A percentile compares a stretch with the other conserved stretches of the same genome.
phyloP scores from a whole-genome alignment of 2,113 vertebrate genomes.

The Microtus richardsoni region DNA sequence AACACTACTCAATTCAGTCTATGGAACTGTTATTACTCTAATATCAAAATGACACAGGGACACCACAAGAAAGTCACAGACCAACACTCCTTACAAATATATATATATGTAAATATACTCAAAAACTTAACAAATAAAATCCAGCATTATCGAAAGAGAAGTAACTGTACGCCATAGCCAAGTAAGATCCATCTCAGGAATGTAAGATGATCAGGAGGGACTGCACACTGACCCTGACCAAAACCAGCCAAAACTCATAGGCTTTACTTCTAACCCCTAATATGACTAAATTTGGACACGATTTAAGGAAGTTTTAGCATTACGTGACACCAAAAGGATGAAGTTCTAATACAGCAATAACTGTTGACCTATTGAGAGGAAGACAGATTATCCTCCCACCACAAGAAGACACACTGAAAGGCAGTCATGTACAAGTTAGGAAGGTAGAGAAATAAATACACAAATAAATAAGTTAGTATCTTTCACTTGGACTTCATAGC shows the following conservation, averaged over 20 bases:
- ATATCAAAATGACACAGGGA: slow-evolving; percentile 28
- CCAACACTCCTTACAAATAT: not conserved
- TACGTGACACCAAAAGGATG: not conserved
- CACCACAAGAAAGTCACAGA: slow-evolving; percentile 1
- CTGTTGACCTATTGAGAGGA: not conserved
- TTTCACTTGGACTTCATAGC: not conserved
- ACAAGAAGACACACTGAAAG: not conserved
- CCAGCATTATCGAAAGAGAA: slow-evolving; percentile 21
- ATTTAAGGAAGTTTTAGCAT: not conserved
- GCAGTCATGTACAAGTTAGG: not conserved
- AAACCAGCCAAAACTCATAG: not conserved
- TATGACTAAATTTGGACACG: not conserved
- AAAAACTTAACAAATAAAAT: slow-evolving; percentile 34
- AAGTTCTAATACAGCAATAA: not conserved
- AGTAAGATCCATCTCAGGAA: slow-evolving; percentile 13
- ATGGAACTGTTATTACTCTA: not conserved
- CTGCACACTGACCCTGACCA: not conserved
- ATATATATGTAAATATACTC: not conserved
- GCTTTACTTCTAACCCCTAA: not conserved
- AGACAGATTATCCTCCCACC: not conserved
- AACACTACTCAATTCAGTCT: not conserved
- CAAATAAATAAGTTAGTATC: not conserved
- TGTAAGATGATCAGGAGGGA: slow-evolving; percentile 1
- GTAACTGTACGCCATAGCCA: not conserved
- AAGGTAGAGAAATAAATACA: not conserved